Evolutionary conservation across 2,888 invertebrate species (phyloP).

Genomic region (Cyaniris semiargus): DNA sequence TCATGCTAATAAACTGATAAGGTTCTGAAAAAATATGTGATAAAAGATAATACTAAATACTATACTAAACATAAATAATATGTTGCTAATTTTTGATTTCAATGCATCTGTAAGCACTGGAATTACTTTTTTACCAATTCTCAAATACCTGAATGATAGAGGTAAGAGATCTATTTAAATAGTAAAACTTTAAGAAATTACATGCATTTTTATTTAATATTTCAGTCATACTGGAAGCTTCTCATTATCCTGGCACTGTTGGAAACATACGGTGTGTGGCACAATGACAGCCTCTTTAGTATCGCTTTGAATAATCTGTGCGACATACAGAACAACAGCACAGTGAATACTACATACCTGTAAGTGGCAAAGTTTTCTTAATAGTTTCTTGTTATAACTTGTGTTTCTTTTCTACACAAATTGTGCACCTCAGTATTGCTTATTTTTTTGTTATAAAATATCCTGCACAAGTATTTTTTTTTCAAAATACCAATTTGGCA

Average conservation of each 20-base stretch:
- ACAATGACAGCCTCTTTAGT: constrained; percentile 64
- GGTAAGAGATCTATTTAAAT: no score
- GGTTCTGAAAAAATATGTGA: background rate
- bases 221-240: constrained; percentile 88
- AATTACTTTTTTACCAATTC: no score
- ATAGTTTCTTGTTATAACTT: background rate
- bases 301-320: constrained; percentile 59
- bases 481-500: no score
- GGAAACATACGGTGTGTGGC: constrained; percentile 89
- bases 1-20: background rate
- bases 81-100: background rate
- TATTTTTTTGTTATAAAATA: no score
- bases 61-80: background rate
- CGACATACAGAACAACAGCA: constrained; percentile 51
- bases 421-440: no score
- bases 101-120: no score
- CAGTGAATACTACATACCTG: constrained; percentile 54
- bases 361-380: constrained; percentile 47
- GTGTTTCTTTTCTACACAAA: no score
- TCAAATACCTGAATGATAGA: no score
- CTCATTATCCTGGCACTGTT: constrained; percentile 87
- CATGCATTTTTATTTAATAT: background rate
- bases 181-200: background rate
- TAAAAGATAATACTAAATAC: background rate
- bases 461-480: no score